Evolutionary conservation across 2,113 vertebrate genomes (phyloP).

Genomic region (Sander vitreus): DNA sequence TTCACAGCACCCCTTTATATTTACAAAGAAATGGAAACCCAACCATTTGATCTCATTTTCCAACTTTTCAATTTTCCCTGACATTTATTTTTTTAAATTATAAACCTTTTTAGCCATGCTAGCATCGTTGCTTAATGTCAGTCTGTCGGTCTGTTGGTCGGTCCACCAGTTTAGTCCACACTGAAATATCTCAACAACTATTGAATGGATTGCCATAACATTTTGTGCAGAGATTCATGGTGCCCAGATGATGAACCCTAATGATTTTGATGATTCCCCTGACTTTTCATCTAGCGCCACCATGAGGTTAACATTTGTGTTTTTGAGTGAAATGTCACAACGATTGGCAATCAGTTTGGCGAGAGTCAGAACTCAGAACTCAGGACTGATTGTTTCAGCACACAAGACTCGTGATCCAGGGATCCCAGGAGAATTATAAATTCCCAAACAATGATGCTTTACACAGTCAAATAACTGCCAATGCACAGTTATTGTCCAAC

Average conservation of each 20-base stretch:
- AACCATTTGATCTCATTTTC: background rate
- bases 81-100: background rate
- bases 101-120: background rate
- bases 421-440: background rate
- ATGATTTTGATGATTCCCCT: background rate
- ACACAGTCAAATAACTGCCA: background rate
- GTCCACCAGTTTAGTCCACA: background rate
- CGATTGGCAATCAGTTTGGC: background rate
- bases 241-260: background rate
- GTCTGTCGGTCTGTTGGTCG: background rate
- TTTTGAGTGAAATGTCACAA: background rate
- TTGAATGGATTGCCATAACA: no score
- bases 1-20: background rate
- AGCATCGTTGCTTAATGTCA: background rate
- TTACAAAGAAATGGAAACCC: background rate
- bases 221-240: background rate
- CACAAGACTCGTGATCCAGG: background rate
- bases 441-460: slow-evolving; percentile 1
- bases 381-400: background rate
- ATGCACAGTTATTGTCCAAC: background rate
- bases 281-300: background rate
- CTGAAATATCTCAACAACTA: background rate
- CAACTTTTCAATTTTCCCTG: background rate
- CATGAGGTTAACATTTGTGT: background rate
- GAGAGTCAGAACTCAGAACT: background rate